Conservation (phyloP, 2,113 vertebrate genomes). For the Lutjanus erythropterus region DNA sequence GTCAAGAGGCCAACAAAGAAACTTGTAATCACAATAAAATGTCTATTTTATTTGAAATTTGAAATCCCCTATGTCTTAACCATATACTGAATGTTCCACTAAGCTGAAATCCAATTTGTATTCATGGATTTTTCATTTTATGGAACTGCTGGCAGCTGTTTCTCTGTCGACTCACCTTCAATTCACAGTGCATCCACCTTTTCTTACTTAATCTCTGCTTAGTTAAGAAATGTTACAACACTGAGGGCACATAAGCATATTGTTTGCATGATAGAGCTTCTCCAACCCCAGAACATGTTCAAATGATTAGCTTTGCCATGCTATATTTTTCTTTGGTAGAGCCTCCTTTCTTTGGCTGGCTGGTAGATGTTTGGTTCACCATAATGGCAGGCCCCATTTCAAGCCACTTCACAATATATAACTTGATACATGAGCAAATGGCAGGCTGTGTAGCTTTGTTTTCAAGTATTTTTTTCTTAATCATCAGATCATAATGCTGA, state of each 20-base stretch:
- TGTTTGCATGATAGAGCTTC: neutral
- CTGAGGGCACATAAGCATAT: neutral
- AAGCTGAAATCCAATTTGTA: slow-evolving; percentile 70
- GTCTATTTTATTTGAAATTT: slow-evolving; percentile 42
- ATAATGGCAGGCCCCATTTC: slow-evolving; percentile 21
- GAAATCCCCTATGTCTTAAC: slow-evolving; percentile 35
- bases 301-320: slow-evolving; percentile 7
- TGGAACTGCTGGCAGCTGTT: slow-evolving; percentile 53
- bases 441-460: neutral
- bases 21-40: slow-evolving; percentile 50
- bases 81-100: slow-evolving; percentile 50
- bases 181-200: slow-evolving; percentile 13
- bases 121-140: slow-evolving; percentile 67
- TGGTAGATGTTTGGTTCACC: slow-evolving; percentile 16
- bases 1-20: slow-evolving; percentile 29
- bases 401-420: slow-evolving; percentile 7
- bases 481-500: neutral
- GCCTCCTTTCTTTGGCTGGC: slow-evolving; percentile 9
- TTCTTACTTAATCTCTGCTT: neutral
- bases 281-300: neutral
- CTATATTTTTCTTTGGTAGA: slow-evolving; percentile 2
- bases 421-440: slow-evolving; percentile 30
- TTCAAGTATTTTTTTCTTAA: slow-evolving; percentile 7
- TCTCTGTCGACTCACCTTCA: slow-evolving; percentile 57
- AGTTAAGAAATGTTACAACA: slow-evolving; percentile 5